Evolutionary conservation across 2,888 invertebrate species (phyloP).

Genomic region (Cosmopolites sordidus): DNA sequence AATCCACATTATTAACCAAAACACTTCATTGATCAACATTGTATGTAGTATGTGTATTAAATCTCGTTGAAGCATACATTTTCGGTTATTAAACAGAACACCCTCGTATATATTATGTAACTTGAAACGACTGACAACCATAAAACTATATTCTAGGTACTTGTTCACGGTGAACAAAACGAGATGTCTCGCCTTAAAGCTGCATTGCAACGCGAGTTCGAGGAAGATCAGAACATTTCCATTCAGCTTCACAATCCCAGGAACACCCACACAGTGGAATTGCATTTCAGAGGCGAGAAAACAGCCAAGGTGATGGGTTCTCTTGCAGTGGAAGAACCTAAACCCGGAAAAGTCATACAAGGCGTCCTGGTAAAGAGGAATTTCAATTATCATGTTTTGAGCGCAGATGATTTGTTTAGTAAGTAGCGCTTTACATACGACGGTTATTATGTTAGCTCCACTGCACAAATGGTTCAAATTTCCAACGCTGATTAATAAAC

Average conservation of each 20-base stretch:
- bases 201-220: constrained; percentile 89
- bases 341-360: constrained; percentile 73
- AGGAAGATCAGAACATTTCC: constrained; percentile 71
- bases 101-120: too few relatives aligned
- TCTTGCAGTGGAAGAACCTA: constrained; percentile 78
- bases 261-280: constrained; percentile 88
- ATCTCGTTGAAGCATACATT: too few relatives aligned
- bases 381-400: constrained; percentile 95
- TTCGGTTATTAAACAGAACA: too few relatives aligned
- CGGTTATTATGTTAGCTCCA: too few relatives aligned
- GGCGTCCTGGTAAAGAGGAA: constrained; percentile 95
- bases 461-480: too few relatives aligned
- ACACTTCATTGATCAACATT: too few relatives aligned
- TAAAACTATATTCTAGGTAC: too few relatives aligned
- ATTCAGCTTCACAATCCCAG: constrained; percentile 88
- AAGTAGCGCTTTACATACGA: too few relatives aligned
- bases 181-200: constrained; percentile 97
- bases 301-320: constrained; percentile 97
- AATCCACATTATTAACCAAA: too few relatives aligned
- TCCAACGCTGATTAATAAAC: too few relatives aligned
- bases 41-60: too few relatives aligned
- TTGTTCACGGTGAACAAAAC: constrained; percentile 98
- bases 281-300: constrained; percentile 96
- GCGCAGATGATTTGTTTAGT: constrained; percentile 87
- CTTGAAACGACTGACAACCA: too few relatives aligned